phyloP scores from a whole-genome alignment of 2,797 vertebrate genomes.

The Eulemur rubriventer region DNA sequence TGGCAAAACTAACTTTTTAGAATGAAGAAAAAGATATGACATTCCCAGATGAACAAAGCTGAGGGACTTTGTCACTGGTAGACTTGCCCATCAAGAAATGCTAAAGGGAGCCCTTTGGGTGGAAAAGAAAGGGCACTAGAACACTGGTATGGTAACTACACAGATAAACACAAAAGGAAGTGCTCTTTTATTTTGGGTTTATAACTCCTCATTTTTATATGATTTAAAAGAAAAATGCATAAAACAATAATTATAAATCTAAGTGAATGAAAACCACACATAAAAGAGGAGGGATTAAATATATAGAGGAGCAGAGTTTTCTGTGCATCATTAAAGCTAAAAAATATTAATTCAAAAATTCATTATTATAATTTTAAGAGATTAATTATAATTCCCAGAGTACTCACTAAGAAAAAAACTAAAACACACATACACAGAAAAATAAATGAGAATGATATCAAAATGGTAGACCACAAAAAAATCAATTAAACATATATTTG shows the following conservation, averaged over 20 bases:
- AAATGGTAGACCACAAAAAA: not conserved
- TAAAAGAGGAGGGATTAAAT: not conserved
- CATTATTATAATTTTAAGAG: not conserved
- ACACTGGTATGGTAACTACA: not conserved
- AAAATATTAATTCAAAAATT: not conserved
- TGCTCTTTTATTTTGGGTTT: not conserved
- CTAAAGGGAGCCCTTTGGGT: not conserved
- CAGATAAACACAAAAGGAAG: not conserved
- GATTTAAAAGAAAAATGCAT: not conserved
- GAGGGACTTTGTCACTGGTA: not conserved
- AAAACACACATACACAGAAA: not conserved
- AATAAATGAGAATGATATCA: not conserved
- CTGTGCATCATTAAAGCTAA: not conserved
- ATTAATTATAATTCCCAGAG: not conserved
- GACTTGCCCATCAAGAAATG: not conserved
- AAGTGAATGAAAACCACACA: not conserved
- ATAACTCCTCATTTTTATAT: not conserved
- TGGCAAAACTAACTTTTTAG: not conserved
- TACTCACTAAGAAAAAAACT: not conserved
- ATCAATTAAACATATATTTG: not conserved
- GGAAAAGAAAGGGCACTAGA: not conserved
- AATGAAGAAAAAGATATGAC: not conserved
- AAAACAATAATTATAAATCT: not conserved
- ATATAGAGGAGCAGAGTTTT: not conserved
- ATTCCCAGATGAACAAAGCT: not conserved